phyloP scores from a whole-genome alignment of 2,797 vertebrate species.

The Enteromius anoplus region DNA sequence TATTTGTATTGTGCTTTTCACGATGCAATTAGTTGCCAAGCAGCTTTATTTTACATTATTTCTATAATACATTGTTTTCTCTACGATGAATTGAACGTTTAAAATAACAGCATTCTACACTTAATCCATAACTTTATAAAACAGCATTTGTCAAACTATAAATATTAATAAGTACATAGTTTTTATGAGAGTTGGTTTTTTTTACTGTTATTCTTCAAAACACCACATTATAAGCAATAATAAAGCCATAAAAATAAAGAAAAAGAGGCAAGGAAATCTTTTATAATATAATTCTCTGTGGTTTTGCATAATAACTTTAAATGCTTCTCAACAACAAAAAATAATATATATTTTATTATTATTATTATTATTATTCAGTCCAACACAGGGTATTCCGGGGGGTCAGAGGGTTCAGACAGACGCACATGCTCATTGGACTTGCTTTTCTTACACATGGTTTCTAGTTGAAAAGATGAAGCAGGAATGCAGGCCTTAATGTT shows the following conservation, averaged over 20 bases:
- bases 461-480: conserved; percentile 1
- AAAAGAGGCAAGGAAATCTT: neutral
- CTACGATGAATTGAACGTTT: neutral
- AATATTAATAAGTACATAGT: neutral
- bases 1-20: no score
- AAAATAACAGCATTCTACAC: conserved; percentile 10
- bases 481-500: conserved; percentile 14
- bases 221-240: neutral
- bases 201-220: neutral
- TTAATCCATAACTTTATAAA: neutral
- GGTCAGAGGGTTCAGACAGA: neutral
- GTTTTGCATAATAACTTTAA: neutral
- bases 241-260: neutral
- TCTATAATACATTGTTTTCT: neutral
- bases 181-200: neutral
- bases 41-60: no score
- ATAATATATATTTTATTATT: no score
- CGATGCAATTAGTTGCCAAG: no score
- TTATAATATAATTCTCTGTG: neutral
- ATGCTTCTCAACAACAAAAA: neutral
- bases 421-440: neutral
- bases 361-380: neutral
- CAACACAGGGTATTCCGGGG: neutral
- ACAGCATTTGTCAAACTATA: neutral
- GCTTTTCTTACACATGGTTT: conserved; percentile 8